Evolutionary conservation across 2,797 vertebrate genomes (phyloP).

Genomic region (Carduelis carduelis): DNA sequence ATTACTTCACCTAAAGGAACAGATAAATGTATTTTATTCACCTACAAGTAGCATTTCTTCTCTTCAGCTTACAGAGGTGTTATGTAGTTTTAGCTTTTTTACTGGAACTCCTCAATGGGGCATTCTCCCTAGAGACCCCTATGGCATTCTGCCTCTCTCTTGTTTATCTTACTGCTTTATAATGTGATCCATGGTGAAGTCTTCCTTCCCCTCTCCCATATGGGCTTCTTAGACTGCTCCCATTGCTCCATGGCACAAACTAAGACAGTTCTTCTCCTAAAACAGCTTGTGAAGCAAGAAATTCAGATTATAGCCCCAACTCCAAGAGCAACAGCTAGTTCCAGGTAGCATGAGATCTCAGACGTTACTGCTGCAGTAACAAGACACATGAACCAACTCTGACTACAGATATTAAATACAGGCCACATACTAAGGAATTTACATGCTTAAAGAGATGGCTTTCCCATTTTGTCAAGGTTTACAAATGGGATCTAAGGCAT

Average conservation of each 20-base stretch:
- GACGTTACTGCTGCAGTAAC: background rate
- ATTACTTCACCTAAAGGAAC: background rate
- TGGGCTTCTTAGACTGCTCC: background rate
- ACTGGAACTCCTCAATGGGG: background rate
- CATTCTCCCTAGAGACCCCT: background rate
- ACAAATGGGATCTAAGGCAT: background rate
- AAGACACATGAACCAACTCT: background rate
- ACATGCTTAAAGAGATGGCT: rapidly evolving
- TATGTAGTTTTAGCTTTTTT: background rate
- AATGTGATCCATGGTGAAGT: background rate
- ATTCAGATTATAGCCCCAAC: background rate
- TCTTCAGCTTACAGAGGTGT: background rate
- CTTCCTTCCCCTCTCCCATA: background rate
- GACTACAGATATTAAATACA: background rate
- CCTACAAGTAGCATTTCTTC: background rate
- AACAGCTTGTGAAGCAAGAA: background rate
- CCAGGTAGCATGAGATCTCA: background rate
- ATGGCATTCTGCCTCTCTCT: background rate
- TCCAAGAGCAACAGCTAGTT: background rate
- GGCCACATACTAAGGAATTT: background rate
- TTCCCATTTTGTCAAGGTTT: background rate
- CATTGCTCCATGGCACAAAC: background rate
- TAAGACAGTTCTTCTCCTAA: background rate
- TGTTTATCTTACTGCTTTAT: background rate
- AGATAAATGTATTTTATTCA: background rate